These are phyloP conservation scores for Melikaiella ostensackeni DNA, from an alignment of 2,888 invertebrate species.

Conservation along the genomic window DNA sequence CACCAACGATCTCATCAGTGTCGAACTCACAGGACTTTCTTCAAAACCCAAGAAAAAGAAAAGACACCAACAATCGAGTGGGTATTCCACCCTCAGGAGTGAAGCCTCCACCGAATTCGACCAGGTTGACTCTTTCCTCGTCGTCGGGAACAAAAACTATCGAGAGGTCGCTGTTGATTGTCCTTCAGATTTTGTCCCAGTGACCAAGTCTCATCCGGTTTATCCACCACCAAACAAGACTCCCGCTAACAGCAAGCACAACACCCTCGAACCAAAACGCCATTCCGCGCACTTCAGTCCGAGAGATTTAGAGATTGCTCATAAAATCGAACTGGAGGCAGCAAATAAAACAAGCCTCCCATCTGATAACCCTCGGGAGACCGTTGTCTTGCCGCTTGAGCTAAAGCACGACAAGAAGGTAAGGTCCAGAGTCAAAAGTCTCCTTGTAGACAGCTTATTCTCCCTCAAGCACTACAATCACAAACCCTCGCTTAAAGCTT, in stretches of 20 bases:
- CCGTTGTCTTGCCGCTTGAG: constrained; percentile 50
- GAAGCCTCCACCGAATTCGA: constrained; percentile 68
- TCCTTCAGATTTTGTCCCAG: constrained; percentile 73
- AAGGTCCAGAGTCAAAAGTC: constrained; percentile 73
- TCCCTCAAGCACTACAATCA: constrained; percentile 54
- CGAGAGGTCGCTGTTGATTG: constrained; percentile 75
- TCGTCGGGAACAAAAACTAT: constrained; percentile 65
- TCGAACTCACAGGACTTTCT: constrained; percentile 50
- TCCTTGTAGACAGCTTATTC: constrained; percentile 67
- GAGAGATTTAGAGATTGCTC: constrained; percentile 42
- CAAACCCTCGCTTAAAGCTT: constrained; percentile 63
- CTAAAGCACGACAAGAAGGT: constrained; percentile 69
- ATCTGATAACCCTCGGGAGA: constrained; percentile 48
- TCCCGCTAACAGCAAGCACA: constrained; percentile 60
- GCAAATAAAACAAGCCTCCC: constrained; percentile 46
- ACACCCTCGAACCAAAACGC: constrained; percentile 59
- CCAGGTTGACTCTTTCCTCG: constrained; percentile 63
- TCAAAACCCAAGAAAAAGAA: constrained; percentile 64
- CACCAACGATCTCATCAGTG: constrained; percentile 67
- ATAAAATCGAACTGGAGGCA: constrained; percentile 42
- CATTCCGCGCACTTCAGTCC: constrained; percentile 42
- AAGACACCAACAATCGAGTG: constrained; percentile 70
- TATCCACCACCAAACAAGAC: constrained; percentile 73
- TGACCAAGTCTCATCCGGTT: constrained; percentile 73
- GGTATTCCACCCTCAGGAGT: constrained; percentile 73